Percentiles rank a stretch among this genome's conserved stretches.
Evolutionary conservation across 2,113 vertebrate species (phyloP).

Genomic region (Dasyurus viverrinus): DNA sequence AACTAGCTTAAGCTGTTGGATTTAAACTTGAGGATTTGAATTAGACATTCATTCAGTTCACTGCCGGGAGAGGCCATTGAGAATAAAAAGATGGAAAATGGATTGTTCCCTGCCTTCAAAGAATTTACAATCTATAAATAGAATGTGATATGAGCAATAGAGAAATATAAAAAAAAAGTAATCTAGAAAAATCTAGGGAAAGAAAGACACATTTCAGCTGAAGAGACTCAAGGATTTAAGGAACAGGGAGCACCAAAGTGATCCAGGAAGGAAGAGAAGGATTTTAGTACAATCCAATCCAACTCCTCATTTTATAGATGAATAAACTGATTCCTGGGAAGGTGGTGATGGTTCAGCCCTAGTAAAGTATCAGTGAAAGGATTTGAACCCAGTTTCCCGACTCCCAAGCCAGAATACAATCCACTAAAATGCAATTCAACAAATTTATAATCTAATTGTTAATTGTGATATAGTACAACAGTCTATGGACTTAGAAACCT

Average conservation of each 20-base stretch:
- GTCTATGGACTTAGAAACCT: not conserved
- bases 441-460: not conserved
- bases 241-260: not conserved
- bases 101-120: not conserved
- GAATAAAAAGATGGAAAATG: slow-evolving; percentile 35
- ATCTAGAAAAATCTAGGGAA: not conserved
- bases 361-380: not conserved
- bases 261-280: not conserved
- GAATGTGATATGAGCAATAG: not conserved
- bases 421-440: not conserved
- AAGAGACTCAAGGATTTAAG: not conserved
- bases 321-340: not conserved
- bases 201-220: not conserved
- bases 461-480: not conserved
- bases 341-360: not conserved
- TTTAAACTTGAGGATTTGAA: not conserved
- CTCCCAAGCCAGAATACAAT: not conserved
- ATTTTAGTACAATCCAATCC: not conserved
- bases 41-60: not conserved
- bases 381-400: not conserved
- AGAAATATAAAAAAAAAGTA: not conserved
- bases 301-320: not conserved
- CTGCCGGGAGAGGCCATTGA: not conserved
- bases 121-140: not conserved
- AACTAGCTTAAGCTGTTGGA: not conserved